These are phyloP conservation scores for Nycticryphes semicollaris DNA, from an alignment of 2,113 vertebrate genomes.

Conservation along the genomic window DNA sequence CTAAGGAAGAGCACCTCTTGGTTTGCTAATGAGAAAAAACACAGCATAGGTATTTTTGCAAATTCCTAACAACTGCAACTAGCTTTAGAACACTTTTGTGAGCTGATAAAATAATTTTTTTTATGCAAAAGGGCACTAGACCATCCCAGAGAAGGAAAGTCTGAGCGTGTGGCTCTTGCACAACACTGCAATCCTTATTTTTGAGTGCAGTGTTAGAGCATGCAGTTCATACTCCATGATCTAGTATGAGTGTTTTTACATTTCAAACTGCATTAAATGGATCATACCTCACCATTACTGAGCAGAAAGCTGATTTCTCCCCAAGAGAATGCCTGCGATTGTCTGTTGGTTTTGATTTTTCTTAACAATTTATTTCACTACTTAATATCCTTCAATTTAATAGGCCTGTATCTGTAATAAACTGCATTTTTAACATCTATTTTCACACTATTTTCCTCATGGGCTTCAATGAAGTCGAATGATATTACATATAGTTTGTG, in stretches of 20 bases:
- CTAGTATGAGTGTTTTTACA: background rate
- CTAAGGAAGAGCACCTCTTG: background rate
- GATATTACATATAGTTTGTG: background rate
- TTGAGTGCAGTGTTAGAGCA: background rate
- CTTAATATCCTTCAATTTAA: background rate
- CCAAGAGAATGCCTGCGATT: background rate
- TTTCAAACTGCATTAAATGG: background rate
- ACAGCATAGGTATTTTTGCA: background rate
- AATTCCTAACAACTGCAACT: background rate
- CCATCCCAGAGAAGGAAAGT: background rate
- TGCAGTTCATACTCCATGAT: background rate
- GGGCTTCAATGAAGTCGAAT: background rate
- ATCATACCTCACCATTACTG: background rate
- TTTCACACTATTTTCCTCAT: background rate
- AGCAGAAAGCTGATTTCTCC: background rate
- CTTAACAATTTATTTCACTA: background rate
- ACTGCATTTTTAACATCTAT: background rate
- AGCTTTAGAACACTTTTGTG: background rate
- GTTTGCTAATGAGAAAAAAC: slow-evolving; percentile 2
- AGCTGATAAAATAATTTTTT: background rate
- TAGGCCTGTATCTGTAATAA: background rate
- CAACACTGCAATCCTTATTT: background rate
- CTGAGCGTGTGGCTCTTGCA: background rate
- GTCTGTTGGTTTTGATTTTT: background rate
- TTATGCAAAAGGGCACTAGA: background rate